Base-by-base conservation (phyloP, 2,888 invertebrate genomes). In the Caradrina clavipalpis region DNA sequence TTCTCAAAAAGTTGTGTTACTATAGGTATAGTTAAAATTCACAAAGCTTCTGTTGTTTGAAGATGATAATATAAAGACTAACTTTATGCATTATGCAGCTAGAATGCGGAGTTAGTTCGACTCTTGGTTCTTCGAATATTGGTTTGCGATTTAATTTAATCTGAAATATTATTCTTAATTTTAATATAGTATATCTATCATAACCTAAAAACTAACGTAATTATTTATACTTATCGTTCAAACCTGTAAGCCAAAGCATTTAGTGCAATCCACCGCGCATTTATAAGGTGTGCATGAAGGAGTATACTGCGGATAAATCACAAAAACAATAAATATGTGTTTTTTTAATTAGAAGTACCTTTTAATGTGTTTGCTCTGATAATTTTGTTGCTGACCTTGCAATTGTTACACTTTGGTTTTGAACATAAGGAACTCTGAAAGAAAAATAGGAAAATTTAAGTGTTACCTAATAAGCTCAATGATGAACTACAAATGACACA, bases 31-130 rank as follows among this genome's bases (percentile, higher is more conserved):
- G 26, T 11, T 45, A 51, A 2, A 47, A 39, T 17, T 17, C 11
- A 39, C 13, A 5, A 45, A 45, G 17, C 17, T 45, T 5, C 45
- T 5, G 15, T 45, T 17, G 45, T 6, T 17, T 1, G 5, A 15
- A 1, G 6, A 6, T 45, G 17, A 45, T 17, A 45, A 45, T 11
- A 39, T 17, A 45, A 17, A 45, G 13, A 80, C 80, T 17, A 42
- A 94, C 94, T 85, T 91, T 94, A 76, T 89, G 81, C n/a, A 94
- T 81, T 45, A 93, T 70, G 73, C 94, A 91, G 76, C 93, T 94
- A 2, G 94, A 87, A 21, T 94, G 89, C 4, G 95, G 95, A 15
- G 94, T 94, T 45, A 95, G 77, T 85, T 94, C 93, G 19, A 88
- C 83, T 5, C 86, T 86, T 1, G 85, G 66, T 11, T 90, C 90